These are phyloP conservation scores for Diuraphis noxia DNA, from an alignment of 1,140 invertebrate genomes.

Conservation along the genomic window DNA sequence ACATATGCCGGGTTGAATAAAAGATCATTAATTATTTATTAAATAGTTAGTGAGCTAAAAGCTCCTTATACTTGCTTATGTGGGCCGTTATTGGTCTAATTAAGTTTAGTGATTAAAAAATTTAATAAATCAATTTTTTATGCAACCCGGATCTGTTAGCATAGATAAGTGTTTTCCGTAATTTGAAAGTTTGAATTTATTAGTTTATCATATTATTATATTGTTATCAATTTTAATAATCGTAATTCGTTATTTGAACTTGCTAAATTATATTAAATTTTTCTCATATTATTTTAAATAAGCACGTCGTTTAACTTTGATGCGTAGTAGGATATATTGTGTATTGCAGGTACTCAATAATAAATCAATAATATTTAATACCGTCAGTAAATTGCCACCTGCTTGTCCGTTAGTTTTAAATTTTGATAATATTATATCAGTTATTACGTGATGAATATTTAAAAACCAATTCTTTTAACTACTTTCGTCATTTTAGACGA, in stretches of 20 bases:
- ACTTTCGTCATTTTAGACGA: not conserved
- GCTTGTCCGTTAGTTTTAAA: not conserved
- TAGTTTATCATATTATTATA: not conserved
- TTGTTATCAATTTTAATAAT: not conserved
- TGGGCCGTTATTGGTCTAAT: not conserved
- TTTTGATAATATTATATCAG: not conserved
- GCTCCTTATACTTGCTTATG: not conserved
- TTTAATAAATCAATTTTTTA: not conserved
- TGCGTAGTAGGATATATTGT: not conserved
- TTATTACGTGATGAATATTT: not conserved
- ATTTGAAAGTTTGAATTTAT: not conserved
- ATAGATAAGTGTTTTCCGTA: not conserved
- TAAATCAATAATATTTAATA: not conserved
- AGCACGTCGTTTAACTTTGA: not conserved
- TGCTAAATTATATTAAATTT: not conserved
- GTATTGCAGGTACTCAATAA: not conserved
- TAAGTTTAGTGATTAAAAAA: not conserved
- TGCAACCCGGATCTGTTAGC: not conserved
- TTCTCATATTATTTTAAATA: not conserved
- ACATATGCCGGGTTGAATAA: not conserved
- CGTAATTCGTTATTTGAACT: not conserved
- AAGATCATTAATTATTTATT: not conserved
- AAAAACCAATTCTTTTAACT: not conserved
- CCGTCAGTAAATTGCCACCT: not conserved
- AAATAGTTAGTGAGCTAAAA: not conserved